phyloP scores from a whole-genome alignment of 2,888 invertebrate genomes.

The Metellina segmentata region DNA sequence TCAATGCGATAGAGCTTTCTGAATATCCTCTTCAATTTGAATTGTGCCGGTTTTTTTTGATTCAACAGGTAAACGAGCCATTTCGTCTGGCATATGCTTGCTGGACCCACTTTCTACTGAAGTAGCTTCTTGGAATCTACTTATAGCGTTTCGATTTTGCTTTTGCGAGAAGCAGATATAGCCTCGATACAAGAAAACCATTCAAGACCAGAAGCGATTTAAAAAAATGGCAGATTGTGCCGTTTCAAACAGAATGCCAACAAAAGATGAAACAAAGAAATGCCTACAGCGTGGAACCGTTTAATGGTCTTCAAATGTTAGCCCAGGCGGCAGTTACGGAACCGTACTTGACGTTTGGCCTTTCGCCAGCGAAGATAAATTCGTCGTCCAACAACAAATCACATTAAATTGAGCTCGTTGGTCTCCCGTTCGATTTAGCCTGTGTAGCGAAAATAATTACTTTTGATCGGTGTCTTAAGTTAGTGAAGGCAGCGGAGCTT shows the following conservation, averaged over 20 bases:
- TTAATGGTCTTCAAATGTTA: conserved; percentile 8
- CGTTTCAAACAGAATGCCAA: neutral
- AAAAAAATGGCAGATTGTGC: neutral
- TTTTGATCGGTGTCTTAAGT: neutral
- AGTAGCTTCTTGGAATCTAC: neutral
- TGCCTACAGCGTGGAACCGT: neutral
- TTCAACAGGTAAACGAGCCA: too few species aligned
- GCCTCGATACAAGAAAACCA: neutral
- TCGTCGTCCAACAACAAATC: conserved; percentile 29
- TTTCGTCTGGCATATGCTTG: too few species aligned
- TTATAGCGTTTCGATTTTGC: neutral
- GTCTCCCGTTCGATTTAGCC: conserved; percentile 14
- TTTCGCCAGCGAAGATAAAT: conserved; percentile 1
- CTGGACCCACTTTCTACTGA: too few species aligned
- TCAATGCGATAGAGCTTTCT: too few species aligned
- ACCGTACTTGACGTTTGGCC: conserved; percentile 26
- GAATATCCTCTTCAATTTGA: too few species aligned
- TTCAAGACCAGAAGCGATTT: neutral
- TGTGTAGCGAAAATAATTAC: conserved; percentile 35
- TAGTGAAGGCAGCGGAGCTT: neutral
- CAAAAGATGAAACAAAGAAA: neutral
- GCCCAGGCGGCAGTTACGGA: conserved; percentile 13
- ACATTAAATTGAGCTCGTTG: conserved; percentile 46
- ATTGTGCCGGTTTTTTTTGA: too few species aligned
- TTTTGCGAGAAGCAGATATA: neutral